Evolutionary conservation across 1,140 invertebrate genomes (phyloP), one percentile per base, ranked within the genome.

Genomic region (Drosophila biarmipes): DNA sequence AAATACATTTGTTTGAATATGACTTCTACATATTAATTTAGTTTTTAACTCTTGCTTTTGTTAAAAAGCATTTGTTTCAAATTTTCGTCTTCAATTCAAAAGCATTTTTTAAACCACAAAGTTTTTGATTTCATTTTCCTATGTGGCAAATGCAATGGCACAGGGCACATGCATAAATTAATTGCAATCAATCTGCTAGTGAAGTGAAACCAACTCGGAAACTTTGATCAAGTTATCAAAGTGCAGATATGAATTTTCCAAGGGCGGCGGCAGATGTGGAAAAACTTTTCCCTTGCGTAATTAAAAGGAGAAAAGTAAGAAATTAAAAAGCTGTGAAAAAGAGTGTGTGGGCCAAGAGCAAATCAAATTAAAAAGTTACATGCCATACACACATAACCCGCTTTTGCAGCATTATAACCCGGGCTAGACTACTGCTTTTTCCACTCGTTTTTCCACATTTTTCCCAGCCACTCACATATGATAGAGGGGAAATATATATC

Each of bases 361-460:
- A 75, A 76, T 75, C 61, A 76, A 76, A 76, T 76, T 75, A 75
- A 75, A 75, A 75, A 75, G 72, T 75, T 67, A 45, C 53, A 73
- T 51, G 57, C 31, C 12, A 15, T 31, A 45, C 40, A 37, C 45
- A 48, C n/a, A 52, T 37, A 55, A 29, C 49, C 51, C 12, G 1
- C n/a, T 69, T 38, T 69, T 34, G 34, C 40, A 19, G 49, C 27
- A 38, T 48, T 56, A 55, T 45, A 56, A 48, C 27, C 40, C 37
- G 38, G 63, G 42, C 38, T 69, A 46, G 48, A 46, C 34, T 37
- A 7, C 14, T 10, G 11, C 42, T n/a, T 29, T 53, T 66, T 45
- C 17, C 34, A 14, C 38, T 54, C 40, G 49, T 37, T 68, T 55
- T 55, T 38, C 19, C n/a, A 17, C 46, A 35, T 34, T 45, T 53